phyloP scores from a whole-genome alignment of 2,888 invertebrate genomes.

The Agrypnus murinus region DNA sequence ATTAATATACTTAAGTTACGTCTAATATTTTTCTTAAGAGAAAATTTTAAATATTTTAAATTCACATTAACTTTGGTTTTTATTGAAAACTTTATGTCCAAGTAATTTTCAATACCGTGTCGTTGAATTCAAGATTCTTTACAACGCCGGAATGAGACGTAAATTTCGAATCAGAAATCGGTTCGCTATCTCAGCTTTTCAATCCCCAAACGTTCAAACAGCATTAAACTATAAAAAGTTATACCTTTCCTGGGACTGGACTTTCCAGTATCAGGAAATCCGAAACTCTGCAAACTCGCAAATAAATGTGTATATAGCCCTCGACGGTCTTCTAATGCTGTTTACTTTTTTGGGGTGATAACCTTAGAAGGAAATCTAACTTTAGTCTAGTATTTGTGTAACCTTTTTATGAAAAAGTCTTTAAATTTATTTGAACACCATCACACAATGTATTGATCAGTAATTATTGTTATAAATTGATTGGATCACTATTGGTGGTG shows the following conservation, averaged over 20 bases:
- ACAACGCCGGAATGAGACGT: constrained; percentile 28
- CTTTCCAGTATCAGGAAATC: constrained; percentile 47
- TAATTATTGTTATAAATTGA: no score
- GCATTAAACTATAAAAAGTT: constrained; percentile 58
- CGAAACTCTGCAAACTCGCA: constrained; percentile 40
- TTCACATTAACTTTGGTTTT: no score
- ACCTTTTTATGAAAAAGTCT: constrained; percentile 34
- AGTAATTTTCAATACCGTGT: no score
- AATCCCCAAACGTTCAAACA: constrained; percentile 53
- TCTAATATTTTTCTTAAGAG: no score
- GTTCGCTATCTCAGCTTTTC: constrained; percentile 38
- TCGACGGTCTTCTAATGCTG: constrained; percentile 38
- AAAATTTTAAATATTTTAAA: no score
- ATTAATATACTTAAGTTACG: no score
- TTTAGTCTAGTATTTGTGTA: background rate
- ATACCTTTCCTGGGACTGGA: constrained; percentile 52
- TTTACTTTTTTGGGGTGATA: constrained; percentile 23
- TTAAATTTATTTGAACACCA: no score
- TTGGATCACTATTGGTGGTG: no score
- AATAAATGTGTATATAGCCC: constrained; percentile 46
- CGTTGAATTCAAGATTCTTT: background rate
- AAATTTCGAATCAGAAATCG: constrained; percentile 36
- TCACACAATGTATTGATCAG: no score
- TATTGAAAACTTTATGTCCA: no score
- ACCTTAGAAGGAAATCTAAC: no score